Evolutionary conservation across 1,140 invertebrate species (phyloP).

Genomic region (Aricia agestis): DNA sequence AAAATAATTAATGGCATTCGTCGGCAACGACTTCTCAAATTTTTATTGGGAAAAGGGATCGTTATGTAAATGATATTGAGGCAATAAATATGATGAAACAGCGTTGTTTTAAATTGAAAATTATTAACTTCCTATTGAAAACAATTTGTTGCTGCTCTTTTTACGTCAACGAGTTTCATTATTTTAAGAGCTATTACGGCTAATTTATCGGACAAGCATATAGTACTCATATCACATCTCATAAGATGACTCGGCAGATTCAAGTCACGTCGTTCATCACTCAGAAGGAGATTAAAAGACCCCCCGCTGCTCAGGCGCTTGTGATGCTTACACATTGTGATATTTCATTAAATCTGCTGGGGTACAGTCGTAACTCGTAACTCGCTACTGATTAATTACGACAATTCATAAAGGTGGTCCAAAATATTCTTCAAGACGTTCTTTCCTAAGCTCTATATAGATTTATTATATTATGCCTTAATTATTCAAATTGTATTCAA

Average conservation of each 20-base stretch:
- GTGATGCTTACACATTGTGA: neutral
- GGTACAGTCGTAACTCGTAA: neutral
- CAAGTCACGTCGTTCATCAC: conserved; percentile 38
- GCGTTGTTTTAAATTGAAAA: neutral
- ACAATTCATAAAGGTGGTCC: neutral
- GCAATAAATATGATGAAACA: neutral
- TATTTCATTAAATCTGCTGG: conserved; percentile 14
- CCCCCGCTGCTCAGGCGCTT: conserved; percentile 1
- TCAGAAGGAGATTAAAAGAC: conserved; percentile 14
- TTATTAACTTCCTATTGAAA: neutral
- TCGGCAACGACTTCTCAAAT: neutral
- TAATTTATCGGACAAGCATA: neutral
- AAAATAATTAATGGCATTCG: conserved; percentile 11
- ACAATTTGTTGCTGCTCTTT: neutral
- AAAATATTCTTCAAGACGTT: no score
- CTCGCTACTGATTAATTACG: neutral
- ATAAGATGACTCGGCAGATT: conserved; percentile 43
- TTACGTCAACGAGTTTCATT: neutral
- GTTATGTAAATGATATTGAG: conserved; percentile 13
- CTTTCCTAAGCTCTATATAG: no score
- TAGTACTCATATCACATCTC: conserved; percentile 7
- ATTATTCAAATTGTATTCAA: no score
- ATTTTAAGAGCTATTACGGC: neutral
- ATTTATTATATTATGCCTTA: no score
- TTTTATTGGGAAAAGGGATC: conserved; percentile 5